Percentiles rank a stretch among this genome's conserved stretches.
phyloP scores from a whole-genome alignment of 2,888 invertebrate species.

The Noctua comes region DNA sequence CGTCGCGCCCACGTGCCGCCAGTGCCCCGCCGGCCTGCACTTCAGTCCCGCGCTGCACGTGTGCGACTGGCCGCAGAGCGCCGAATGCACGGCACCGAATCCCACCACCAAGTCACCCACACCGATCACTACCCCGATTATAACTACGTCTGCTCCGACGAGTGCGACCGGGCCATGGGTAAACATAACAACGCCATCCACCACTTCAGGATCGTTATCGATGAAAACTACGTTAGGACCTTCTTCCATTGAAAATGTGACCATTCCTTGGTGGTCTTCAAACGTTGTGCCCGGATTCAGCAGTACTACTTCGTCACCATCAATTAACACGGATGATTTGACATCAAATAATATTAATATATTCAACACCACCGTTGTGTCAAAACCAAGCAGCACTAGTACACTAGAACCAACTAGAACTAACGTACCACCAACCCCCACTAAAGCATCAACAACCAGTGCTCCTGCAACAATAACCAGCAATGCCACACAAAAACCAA shows the following conservation, averaged over 20 bases:
- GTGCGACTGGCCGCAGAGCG: slow-evolving; percentile 68
- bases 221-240: not conserved
- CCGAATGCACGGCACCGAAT: slow-evolving; percentile 62
- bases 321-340: too few species aligned
- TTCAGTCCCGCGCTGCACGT: slow-evolving; percentile 70
- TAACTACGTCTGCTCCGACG: slow-evolving; percentile 7
- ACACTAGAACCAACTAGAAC: too few species aligned
- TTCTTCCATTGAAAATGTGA: too few species aligned
- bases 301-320: too few species aligned
- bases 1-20: slow-evolving; percentile 46
- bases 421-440: too few species aligned
- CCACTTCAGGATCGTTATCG: not conserved
- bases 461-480: too few species aligned
- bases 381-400: too few species aligned
- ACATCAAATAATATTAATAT: too few species aligned
- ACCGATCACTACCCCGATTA: not conserved
- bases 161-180: slow-evolving; percentile 21
- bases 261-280: too few species aligned
- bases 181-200: not conserved
- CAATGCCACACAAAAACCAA: not conserved
- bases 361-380: too few species aligned
- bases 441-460: not conserved
- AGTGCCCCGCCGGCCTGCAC: slow-evolving; percentile 72
- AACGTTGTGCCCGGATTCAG: too few species aligned
- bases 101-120: not conserved